phyloP scores from a whole-genome alignment of 2,888 invertebrate genomes.

The Hoplodrina ambigua region DNA sequence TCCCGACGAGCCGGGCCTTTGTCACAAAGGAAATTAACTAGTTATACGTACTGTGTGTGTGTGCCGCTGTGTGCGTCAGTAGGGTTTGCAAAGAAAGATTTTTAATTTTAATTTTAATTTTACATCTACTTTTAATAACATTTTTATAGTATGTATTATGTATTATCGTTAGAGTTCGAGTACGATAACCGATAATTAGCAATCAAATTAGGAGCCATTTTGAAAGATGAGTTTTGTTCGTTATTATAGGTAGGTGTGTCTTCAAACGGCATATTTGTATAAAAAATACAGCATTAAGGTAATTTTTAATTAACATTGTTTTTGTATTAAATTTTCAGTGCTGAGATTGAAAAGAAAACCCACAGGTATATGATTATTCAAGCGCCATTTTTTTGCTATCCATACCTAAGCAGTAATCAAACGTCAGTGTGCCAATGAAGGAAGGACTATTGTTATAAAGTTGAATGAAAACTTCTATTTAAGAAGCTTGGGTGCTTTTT shows the following conservation, averaged over 20 bases:
- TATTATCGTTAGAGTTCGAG: too few relatives aligned
- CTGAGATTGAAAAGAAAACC: slow-evolving; percentile 50
- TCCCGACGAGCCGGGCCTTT: slow-evolving; percentile 87
- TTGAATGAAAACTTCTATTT: slow-evolving; percentile 90
- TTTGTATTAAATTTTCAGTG: slow-evolving; percentile 10
- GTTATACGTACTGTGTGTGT: slow-evolving; percentile 78
- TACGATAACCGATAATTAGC: slow-evolving; percentile 6
- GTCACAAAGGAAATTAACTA: slow-evolving; percentile 91
- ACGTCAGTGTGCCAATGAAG: slow-evolving; percentile 89
- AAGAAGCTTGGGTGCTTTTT: slow-evolving; percentile 85
- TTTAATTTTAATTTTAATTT: too few relatives aligned
- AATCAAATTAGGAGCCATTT: neutral
- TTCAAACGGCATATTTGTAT: slow-evolving; percentile 7
- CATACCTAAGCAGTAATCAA: slow-evolving; percentile 85
- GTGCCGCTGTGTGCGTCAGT: slow-evolving; percentile 72
- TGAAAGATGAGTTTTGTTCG: slow-evolving; percentile 19
- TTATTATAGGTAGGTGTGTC: slow-evolving; percentile 16
- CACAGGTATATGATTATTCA: neutral
- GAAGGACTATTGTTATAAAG: slow-evolving; percentile 88
- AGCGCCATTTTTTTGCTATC: slow-evolving; percentile 70
- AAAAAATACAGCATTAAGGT: neutral
- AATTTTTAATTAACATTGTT: too few relatives aligned
- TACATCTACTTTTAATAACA: too few relatives aligned
- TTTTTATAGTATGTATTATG: too few relatives aligned
- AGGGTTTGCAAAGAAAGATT: slow-evolving; percentile 67